Percentiles rank a stretch among this genome's conserved stretches.
phyloP scores from a whole-genome alignment of 2,797 vertebrate genomes.

The Neosilurus mollespiculum region DNA sequence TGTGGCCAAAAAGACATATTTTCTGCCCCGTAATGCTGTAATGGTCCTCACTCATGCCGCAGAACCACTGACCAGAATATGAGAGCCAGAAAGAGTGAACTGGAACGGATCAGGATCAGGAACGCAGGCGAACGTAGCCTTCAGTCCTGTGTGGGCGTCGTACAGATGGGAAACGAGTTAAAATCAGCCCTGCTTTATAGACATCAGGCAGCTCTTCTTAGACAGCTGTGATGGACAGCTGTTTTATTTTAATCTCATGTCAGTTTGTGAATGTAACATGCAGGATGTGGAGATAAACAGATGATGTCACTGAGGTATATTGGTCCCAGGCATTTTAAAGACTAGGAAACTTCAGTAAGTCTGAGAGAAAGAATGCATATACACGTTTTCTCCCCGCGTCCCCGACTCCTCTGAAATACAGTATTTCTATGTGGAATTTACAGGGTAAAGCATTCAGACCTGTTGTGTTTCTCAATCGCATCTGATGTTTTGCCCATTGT shows the following conservation, averaged over 20 bases:
- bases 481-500: background rate
- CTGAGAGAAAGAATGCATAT: background rate
- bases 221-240: constrained; percentile 19
- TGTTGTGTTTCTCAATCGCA: background rate
- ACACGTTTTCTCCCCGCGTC: background rate
- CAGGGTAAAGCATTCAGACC: background rate
- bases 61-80: constrained; percentile 56
- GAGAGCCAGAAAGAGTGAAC: constrained; percentile 57
- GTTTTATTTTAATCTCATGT: background rate
- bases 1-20: constrained; percentile 59
- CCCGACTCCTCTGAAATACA: background rate
- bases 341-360: background rate
- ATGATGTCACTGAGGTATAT: constrained; percentile 32
- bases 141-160: constrained; percentile 20
- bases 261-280: background rate
- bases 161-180: constrained; percentile 16
- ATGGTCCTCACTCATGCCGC: constrained; percentile 61
- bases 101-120: constrained; percentile 60
- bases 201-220: background rate
- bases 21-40: constrained; percentile 61
- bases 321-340: constrained; percentile 16
- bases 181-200: background rate
- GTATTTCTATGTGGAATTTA: background rate
- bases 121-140: constrained; percentile 44
- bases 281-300: background rate